phyloP scores from a whole-genome alignment of 2,113 vertebrate species.

The Chrysochloris asiatica region DNA sequence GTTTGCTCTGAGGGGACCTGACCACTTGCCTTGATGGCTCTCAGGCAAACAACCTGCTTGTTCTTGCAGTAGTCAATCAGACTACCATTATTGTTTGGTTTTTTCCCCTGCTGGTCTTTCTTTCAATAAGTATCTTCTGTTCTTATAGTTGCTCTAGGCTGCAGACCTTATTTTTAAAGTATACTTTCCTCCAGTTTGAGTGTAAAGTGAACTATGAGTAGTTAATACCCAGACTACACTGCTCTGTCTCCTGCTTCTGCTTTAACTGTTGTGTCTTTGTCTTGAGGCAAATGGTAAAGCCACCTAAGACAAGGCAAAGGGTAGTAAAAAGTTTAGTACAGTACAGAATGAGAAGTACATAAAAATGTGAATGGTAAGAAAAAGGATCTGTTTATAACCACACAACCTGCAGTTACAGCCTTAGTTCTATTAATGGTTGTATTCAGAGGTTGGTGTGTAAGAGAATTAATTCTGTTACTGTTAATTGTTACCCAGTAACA shows the following conservation, averaged over 20 bases:
- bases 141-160: too few relatives aligned
- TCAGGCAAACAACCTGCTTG: too few relatives aligned
- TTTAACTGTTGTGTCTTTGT: background rate
- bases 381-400: background rate
- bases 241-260: background rate
- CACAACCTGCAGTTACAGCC: background rate
- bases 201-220: background rate
- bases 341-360: background rate
- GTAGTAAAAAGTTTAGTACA: background rate
- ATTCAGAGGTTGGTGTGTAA: background rate
- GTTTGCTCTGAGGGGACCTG: too few relatives aligned
- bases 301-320: background rate
- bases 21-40: too few relatives aligned
- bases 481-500: too few relatives aligned
- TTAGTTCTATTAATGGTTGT: background rate
- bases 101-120: too few relatives aligned
- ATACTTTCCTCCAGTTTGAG: background rate
- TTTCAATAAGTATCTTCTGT: too few relatives aligned
- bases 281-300: background rate
- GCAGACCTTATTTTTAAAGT: too few relatives aligned
- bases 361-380: background rate
- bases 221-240: background rate
- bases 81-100: too few relatives aligned
- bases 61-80: too few relatives aligned
- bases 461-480: background rate